Conservation (phyloP, 2,888 invertebrate species). For the Cryptus armator region DNA sequence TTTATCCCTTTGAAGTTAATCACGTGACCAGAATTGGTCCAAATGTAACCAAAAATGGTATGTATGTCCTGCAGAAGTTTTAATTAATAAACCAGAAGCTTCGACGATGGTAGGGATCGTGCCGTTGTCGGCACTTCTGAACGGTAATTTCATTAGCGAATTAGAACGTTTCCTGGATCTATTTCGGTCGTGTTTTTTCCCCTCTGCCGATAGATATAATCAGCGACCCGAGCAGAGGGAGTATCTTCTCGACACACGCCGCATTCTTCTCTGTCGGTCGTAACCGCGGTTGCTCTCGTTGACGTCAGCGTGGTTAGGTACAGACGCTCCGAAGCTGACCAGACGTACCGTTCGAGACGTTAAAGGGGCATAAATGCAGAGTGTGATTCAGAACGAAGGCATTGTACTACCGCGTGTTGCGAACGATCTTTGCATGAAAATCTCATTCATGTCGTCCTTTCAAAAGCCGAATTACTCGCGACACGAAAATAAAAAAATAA, state of each 20-base stretch:
- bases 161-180: conserved; percentile 52
- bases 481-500: background rate
- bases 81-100: conserved; percentile 26
- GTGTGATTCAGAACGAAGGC: conserved; percentile 39
- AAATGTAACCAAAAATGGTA: too few species aligned
- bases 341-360: conserved; percentile 7
- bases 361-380: conserved; percentile 9
- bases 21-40: too few species aligned
- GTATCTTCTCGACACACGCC: conserved; percentile 38
- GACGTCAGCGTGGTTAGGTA: conserved; percentile 33
- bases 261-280: conserved; percentile 53
- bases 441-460: conserved; percentile 39
- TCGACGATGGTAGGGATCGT: conserved; percentile 4
- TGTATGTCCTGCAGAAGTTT: background rate
- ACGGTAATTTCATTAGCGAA: conserved; percentile 60
- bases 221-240: conserved; percentile 31
- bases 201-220: conserved; percentile 23
- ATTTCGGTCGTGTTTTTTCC: conserved; percentile 57
- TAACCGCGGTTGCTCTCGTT: background rate
- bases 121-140: conserved; percentile 11
- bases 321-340: background rate
- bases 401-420: conserved; percentile 26
- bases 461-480: background rate
- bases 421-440: conserved; percentile 1
- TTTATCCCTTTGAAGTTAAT: too few species aligned